Percentiles rank a stretch among this genome's conserved stretches.
phyloP scores from a whole-genome alignment of 2,113 vertebrate species.

The Edolisoma coerulescens region DNA sequence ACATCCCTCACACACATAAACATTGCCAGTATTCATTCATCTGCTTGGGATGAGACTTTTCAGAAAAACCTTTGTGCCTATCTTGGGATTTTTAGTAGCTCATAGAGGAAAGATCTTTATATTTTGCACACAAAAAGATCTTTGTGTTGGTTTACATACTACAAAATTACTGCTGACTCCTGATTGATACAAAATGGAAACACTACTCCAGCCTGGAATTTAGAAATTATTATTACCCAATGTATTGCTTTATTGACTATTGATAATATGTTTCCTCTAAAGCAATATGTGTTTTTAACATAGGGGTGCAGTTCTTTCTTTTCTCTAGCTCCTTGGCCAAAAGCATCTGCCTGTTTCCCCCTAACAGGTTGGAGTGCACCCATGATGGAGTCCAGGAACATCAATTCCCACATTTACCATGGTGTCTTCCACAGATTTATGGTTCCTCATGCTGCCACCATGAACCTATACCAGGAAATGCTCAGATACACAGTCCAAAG shows the following conservation, averaged over 20 bases:
- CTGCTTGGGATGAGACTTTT: neutral
- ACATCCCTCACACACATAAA: slow-evolving; percentile 2
- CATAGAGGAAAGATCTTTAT: neutral
- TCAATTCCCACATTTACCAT: neutral
- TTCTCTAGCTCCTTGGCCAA: neutral
- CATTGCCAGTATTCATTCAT: slow-evolving; percentile 38
- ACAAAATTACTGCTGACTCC: slow-evolving; percentile 14
- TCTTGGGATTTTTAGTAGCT: slow-evolving; percentile 10
- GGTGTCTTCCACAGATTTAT: neutral
- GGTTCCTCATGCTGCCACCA: neutral
- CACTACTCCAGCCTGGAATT: slow-evolving; percentile 17
- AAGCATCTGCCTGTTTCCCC: neutral
- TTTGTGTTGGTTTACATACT: slow-evolving; percentile 40
- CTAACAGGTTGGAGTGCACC: neutral
- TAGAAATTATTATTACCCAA: neutral
- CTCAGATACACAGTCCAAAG: neutral
- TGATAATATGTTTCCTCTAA: neutral
- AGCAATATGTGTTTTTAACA: neutral
- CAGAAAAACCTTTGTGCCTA: neutral
- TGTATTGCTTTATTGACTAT: neutral
- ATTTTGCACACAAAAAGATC: neutral
- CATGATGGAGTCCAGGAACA: neutral
- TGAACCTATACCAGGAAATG: slow-evolving; percentile 2
- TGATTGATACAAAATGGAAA: neutral
- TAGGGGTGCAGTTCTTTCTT: neutral